These are phyloP conservation scores for Ceratosolen fusciceps DNA, from an alignment of 1,140 invertebrate species.

Conservation along the genomic window DNA sequence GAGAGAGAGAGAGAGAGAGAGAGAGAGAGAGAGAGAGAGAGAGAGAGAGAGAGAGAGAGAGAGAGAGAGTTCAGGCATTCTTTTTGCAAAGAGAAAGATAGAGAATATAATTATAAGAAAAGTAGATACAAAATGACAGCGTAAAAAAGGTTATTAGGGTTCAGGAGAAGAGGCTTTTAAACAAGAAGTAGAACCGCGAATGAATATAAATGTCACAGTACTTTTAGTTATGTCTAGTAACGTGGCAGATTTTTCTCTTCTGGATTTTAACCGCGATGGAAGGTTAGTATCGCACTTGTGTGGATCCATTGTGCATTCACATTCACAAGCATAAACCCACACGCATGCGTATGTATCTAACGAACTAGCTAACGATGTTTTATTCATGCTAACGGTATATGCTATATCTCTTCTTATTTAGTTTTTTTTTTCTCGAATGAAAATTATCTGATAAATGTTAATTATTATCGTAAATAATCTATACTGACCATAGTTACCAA, in stretches of 20 bases:
- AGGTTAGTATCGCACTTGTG: neutral
- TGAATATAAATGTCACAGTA: constrained; percentile 57
- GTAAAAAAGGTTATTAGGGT: neutral
- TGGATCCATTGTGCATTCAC: neutral
- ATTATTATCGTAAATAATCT: no score
- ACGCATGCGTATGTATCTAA: neutral
- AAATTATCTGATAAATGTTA: neutral
- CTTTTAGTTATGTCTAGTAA: constrained; percentile 50
- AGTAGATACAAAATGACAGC: constrained; percentile 12
- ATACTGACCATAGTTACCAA: no score
- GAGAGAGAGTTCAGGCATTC: constrained; percentile 1
- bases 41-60: neutral
- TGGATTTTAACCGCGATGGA: constrained; percentile 48
- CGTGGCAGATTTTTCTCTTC: constrained; percentile 45
- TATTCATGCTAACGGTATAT: constrained; percentile 1
- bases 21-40: neutral
- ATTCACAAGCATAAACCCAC: no score
- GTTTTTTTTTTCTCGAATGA: neutral
- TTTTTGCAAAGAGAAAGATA: constrained; percentile 5
- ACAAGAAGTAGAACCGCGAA: constrained; percentile 49
- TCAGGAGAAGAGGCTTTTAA: constrained; percentile 48
- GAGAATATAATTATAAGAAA: constrained; percentile 33
- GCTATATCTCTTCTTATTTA: neutral
- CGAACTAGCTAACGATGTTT: constrained; percentile 25
- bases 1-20: neutral